Evolutionary conservation across 2,888 invertebrate genomes (phyloP), one percentile per base, ranked within the genome.

Genomic region (Julus scandinavius): DNA sequence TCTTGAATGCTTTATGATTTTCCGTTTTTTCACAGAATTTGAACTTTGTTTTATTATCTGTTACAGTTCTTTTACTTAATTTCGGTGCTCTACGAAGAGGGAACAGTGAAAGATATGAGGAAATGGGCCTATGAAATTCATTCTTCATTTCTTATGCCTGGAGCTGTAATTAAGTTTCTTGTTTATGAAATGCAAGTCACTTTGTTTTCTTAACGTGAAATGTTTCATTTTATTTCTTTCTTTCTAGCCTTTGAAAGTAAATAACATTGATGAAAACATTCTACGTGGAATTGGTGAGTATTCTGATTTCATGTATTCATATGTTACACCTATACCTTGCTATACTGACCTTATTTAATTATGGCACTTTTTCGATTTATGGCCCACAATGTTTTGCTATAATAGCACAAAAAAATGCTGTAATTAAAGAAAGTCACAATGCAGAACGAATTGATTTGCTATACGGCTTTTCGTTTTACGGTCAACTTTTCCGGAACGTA

Each of bases 61-160:
- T 93, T 93, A 11, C 91, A 94, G 95, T 93, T 95, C 90, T 96
- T 99, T 93, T 97, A 98, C 92, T 94, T 99, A 90, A 95, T 99
- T 91, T 97, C 98, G 89, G 97, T 98, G 92, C 94, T 96, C 88
- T 99, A 97, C 93, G 96, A 97, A 91, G 94, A 95, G 91, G 97
- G 97, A 87, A 95, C 95, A 90, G 94, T 95, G 88, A 96, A 97
- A 93, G 98, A 99, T 91, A 96, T 99, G 95, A 95, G 97, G 88
- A 97, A 98, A 92, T 99, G 99, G 99, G 99, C 99, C 4, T 99
- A 99, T 93, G 99, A 99, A 94, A 98, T 99, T 91, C 98, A 98
- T 93, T 98, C 98, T 90, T 97, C 97, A 91, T 99, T 99, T 94
- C 93, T 98, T 89, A 96, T 97, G 91, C 98, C 97, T 89, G 95